These are phyloP conservation scores for Caenorhabditis wallacei DNA, from an alignment of 2,888 invertebrate species.

Conservation along the genomic window DNA sequence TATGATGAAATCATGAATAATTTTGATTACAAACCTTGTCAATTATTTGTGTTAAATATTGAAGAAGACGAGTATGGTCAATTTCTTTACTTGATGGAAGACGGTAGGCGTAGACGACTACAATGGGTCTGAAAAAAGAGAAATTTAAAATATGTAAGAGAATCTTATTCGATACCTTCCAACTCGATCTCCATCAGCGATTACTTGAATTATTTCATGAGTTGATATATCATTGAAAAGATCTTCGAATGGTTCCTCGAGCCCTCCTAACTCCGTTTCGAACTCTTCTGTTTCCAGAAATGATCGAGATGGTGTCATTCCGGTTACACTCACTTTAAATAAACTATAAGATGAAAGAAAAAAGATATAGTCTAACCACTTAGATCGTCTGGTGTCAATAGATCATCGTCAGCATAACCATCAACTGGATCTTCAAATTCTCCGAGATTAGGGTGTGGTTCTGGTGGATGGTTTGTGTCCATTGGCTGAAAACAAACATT, in stretches of 20 bases:
- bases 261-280: slow-evolving; percentile 70
- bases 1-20: background rate
- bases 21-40: slow-evolving; percentile 70
- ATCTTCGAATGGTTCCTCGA: slow-evolving; percentile 75
- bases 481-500: slow-evolving; percentile 14
- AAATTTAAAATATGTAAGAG: background rate
- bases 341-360: background rate
- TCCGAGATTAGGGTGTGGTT: slow-evolving; percentile 29
- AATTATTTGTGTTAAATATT: slow-evolving; percentile 85
- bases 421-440: slow-evolving; percentile 81
- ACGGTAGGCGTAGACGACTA: slow-evolving; percentile 95
- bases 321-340: slow-evolving; percentile 51
- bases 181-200: slow-evolving; percentile 85
- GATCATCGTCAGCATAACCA: slow-evolving; percentile 82
- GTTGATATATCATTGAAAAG: slow-evolving; percentile 87
- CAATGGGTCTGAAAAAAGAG: slow-evolving; percentile 88
- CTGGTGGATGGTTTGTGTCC: slow-evolving; percentile 35
- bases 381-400: slow-evolving; percentile 78
- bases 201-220: slow-evolving; percentile 91
- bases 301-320: slow-evolving; percentile 69
- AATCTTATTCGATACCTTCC: slow-evolving; percentile 74
- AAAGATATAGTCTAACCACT: slow-evolving; percentile 40
- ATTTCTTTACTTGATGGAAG: slow-evolving; percentile 90
- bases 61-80: slow-evolving; percentile 89
- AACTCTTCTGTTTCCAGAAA: slow-evolving; percentile 76